Evolutionary conservation across 53 echinoderm and acorn worm genomes (phyloP), one percentile per base, ranked within the genome.

Genomic region (Patiria pectinifera): DNA sequence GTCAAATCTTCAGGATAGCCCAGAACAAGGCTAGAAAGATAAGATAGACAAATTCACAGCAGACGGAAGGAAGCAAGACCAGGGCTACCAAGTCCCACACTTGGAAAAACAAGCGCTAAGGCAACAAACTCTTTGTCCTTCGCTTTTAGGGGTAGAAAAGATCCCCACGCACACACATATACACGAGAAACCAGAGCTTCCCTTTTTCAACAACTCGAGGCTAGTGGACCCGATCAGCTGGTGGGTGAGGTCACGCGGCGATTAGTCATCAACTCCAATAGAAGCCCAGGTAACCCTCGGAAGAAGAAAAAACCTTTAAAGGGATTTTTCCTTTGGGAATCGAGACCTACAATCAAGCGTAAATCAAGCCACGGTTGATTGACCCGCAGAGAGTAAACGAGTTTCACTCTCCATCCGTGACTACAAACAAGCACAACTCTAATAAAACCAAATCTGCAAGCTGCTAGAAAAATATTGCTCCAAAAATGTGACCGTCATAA

Each of bases 211-310:
- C 74, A 86, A 49, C 86, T 86, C 19, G 22, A n/a, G 74, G 86
- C 75, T 22, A 86, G 63, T 78, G 78, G 60, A 45, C 48, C 35
- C 70, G 80, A 90, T 81, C 90, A 90, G 90, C 90, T 90, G 90
- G 90, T 45, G 80, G 90, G 45, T 24, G 90, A 90, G 90, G 90
- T 90, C 90, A 90, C 81, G 90, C 11, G 90, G 48, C 81, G n/a
- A 80, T 90, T 90, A 90, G 90, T 90, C 90, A 90, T 66, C 45
- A 46, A 44, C 75, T 19, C 22, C 21, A 49, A 86, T 85, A 66
- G 85, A 85, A 85, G 69, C 66, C 69, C 44, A 21, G 85, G 66
- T 35, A 25, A 84, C 53, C 84, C 74, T 74, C 9, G 0, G 22
- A 24, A 74, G 66, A 53, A 53, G 6, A 53, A 8, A 53, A 53